Conservation (phyloP, 2,888 invertebrate species). For the Lutraria lutraria region DNA sequence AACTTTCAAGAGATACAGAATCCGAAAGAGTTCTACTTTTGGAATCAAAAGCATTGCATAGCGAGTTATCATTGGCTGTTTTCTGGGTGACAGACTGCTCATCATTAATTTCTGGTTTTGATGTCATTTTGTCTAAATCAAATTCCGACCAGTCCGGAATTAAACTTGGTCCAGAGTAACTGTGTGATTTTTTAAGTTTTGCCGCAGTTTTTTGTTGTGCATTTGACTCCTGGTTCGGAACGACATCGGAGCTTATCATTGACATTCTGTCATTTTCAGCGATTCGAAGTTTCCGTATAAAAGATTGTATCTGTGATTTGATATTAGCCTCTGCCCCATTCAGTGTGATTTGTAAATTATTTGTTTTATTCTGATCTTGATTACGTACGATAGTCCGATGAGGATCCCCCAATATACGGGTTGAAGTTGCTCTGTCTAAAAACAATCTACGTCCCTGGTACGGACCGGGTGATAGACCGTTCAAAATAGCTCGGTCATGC, state of each 20-base stretch:
- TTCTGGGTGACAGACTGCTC: not conserved
- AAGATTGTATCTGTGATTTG: conserved; percentile 55
- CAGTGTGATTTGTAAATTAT: not conserved
- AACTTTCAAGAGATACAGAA: conserved; percentile 49
- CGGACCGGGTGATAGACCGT: not conserved
- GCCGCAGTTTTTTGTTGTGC: conserved; percentile 39
- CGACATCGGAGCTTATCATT: conserved; percentile 16
- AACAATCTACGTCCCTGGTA: conserved; percentile 36
- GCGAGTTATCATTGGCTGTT: conserved; percentile 21
- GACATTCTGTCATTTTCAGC: conserved; percentile 44
- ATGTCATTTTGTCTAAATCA: conserved; percentile 48
- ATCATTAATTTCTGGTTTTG: conserved; percentile 5
- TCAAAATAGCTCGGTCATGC: not conserved
- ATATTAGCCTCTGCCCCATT: conserved; percentile 55
- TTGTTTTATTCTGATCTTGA: not conserved
- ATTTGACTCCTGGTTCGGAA: conserved; percentile 10
- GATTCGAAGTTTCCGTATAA: conserved; percentile 49
- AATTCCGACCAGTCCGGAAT: conserved; percentile 54
- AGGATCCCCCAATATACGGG: conserved; percentile 34
- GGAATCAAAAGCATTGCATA: conserved; percentile 27
- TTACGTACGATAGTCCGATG: not conserved
- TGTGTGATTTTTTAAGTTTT: conserved; percentile 39
- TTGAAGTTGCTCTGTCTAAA: conserved; percentile 39
- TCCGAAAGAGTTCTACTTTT: conserved; percentile 35
- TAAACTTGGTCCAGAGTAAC: conserved; percentile 16